Base-by-base conservation (phyloP, 53 echinoderm and acorn worm species). In the Crossaster papposus region DNA sequence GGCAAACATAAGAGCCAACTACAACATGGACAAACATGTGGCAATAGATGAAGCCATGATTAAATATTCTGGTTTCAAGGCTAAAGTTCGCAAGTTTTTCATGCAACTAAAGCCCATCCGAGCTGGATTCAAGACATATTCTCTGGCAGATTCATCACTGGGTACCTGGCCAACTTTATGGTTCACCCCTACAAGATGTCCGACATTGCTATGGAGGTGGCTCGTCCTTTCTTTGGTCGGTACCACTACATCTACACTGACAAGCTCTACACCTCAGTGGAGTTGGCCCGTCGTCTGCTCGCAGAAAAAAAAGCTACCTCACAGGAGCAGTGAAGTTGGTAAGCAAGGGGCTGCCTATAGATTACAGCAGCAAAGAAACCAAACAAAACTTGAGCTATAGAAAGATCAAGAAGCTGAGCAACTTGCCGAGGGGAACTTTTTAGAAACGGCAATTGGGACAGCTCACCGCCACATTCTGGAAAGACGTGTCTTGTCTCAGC, bases 1-100 rank as follows among this genome's bases (percentile, higher is more conserved):
- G 31, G n/a, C 23, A 0, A 75, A 37, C 0, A 54, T 54, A 62
- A 72, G 23, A 11, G 36, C n/a, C 12, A 81, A 90, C 52, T 90
- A 73, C 82, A 81, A 82, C 75, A 4, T 54, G 26, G 44, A 22
- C 34, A 10, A 62, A 23, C 54, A 90, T 37, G 32, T 90, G 4
- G 82, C 90, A 7, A 81, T 90, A 2, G 90, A 90, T 35, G 82
- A 90, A 37, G 83, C 90, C 23, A 82, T 82, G 81, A 24, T 90
- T 10, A 54, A 74, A 34, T 89, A 80, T 32, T 80, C 68, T 20
- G 80, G 80, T 2, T 70, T 70, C n/a, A 79, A 89, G 33, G 80
- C 36, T 44, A 51, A n/a, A 14, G 72, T 70, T 2, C 23, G 51
- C 8, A 22, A 31, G 15, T 71, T 89, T 52, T 70, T 80, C 31